Evolutionary conservation across 2,888 invertebrate genomes (phyloP).

Genomic region (Arge pagana): DNA sequence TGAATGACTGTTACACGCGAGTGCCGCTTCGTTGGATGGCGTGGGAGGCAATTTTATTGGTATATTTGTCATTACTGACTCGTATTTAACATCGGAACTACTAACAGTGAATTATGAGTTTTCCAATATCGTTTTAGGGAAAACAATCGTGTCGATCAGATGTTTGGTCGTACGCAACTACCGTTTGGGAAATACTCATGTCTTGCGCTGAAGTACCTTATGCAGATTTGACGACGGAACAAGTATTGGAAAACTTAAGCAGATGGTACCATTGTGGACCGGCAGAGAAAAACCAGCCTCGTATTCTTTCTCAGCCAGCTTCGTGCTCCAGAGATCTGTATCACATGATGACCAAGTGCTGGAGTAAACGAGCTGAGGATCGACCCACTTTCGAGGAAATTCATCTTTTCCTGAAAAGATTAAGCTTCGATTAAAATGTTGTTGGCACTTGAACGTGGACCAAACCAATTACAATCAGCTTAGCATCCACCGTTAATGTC

Average conservation of each 20-base stretch:
- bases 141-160: constrained; percentile 87
- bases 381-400: constrained; percentile 88
- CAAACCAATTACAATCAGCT: constrained; percentile 55
- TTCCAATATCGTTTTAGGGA: constrained; percentile 64
- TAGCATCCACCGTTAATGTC: constrained; percentile 42
- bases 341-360: constrained; percentile 90
- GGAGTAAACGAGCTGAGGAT: constrained; percentile 80
- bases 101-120: neutral
- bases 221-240: constrained; percentile 80
- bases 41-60: constrained; percentile 84
- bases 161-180: constrained; percentile 90
- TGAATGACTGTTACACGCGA: constrained; percentile 79
- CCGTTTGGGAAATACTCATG: constrained; percentile 87
- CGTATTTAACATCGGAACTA: neutral
- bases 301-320: constrained; percentile 68
- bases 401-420: constrained; percentile 72
- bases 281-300: constrained; percentile 58
- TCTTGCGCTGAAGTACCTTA: constrained; percentile 80
- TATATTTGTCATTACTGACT: constrained; percentile 53
- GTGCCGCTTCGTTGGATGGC: constrained; percentile 93
- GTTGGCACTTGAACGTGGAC: constrained; percentile 40
- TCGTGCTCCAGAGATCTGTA: constrained; percentile 86
- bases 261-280: constrained; percentile 66
- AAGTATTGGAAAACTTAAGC: constrained; percentile 77
- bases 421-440: constrained; percentile 46